These are phyloP conservation scores for Nesoenas mayeri DNA, from an alignment of 2,113 vertebrate species.

Conservation along the genomic window DNA sequence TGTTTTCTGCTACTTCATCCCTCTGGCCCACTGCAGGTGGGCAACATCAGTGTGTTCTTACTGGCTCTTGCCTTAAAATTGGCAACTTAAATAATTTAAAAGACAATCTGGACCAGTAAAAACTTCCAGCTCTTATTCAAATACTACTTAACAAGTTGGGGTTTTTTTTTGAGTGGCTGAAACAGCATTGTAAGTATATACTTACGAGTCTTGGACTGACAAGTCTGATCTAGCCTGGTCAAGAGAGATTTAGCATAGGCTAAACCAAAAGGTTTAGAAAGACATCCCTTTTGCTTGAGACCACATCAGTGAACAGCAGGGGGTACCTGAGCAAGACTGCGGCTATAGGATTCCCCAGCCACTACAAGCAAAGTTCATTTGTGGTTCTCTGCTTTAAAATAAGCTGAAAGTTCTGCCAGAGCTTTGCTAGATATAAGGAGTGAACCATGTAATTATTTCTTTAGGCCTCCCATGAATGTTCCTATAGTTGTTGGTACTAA, in stretches of 20 bases:
- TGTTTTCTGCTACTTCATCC: neutral
- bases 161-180: neutral
- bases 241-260: neutral
- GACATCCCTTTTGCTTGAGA: neutral
- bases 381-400: neutral
- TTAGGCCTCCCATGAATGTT: neutral
- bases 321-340: neutral
- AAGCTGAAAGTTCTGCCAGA: neutral
- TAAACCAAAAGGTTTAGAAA: neutral
- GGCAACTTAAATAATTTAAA: neutral
- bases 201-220: neutral
- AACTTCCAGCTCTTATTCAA: neutral
- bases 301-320: neutral
- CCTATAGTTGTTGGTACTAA: neutral
- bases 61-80: neutral
- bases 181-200: fast-evolving
- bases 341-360: neutral
- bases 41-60: neutral
- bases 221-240: fast-evolving
- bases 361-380: too few relatives aligned
- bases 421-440: neutral
- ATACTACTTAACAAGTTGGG: neutral
- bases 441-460: neutral
- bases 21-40: neutral
- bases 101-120: neutral